Conservation (phyloP, 35 echinoderm and acorn worm genomes). For the Strongylocentrotus purpuratus region DNA sequence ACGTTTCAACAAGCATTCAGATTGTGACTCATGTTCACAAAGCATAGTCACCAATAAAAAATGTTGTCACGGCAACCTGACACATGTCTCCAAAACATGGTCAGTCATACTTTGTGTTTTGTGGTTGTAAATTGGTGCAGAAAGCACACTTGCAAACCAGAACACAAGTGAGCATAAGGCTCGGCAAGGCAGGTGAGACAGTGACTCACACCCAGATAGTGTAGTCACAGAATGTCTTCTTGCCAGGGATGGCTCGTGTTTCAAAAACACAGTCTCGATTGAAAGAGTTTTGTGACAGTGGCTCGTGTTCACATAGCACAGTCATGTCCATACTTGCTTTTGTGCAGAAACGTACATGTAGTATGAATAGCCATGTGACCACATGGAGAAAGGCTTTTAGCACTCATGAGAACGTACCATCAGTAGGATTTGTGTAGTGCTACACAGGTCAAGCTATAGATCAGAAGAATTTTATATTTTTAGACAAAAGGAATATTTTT, state of each 20-base stretch:
- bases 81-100: not conserved
- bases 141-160: not conserved
- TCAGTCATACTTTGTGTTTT: not conserved
- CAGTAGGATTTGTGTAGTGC: not conserved
- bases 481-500: not conserved
- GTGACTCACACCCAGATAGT: not conserved
- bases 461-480: not conserved
- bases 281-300: too few species aligned
- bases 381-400: not conserved
- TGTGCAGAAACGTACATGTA: too few species aligned
- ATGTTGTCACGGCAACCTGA: not conserved
- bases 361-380: not conserved
- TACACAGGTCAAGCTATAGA: not conserved
- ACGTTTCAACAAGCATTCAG: not conserved
- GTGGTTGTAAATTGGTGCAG: slow-evolving; percentile 8
- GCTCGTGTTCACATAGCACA: too few species aligned
- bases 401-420: not conserved
- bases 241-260: not conserved
- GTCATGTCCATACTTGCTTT: too few species aligned
- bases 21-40: slow-evolving; percentile 28
- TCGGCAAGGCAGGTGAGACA: not conserved
- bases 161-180: not conserved
- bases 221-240: not conserved
- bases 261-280: not conserved
- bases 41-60: slow-evolving; percentile 8